phyloP scores from a whole-genome alignment of 1,140 invertebrate species.

The Pantala flavescens region DNA sequence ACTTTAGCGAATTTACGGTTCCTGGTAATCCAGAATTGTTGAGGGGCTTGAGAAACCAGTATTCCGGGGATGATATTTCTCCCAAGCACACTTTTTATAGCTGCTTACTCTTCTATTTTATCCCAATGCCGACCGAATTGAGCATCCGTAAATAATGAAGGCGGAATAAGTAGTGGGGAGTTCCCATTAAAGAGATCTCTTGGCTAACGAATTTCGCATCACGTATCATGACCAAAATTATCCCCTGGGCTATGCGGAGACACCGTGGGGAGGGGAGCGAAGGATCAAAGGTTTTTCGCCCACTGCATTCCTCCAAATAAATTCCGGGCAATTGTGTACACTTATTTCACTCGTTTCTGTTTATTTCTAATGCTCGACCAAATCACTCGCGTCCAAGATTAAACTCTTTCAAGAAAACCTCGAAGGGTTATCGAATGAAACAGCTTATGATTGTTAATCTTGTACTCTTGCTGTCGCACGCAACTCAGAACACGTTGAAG shows the following conservation, averaged over 20 bases:
- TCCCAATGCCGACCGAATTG: no score
- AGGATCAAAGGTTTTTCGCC: not conserved
- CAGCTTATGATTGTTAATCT: not conserved
- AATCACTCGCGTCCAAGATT: not conserved
- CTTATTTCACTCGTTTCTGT: not conserved
- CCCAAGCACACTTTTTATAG: no score
- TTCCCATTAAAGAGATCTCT: not conserved
- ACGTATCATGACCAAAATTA: conserved; percentile 3
- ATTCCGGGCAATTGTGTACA: not conserved
- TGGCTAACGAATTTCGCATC: not conserved
- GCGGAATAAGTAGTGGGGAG: no score
- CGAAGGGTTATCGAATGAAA: no score
- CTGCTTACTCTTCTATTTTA: no score
- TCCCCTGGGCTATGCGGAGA: not conserved
- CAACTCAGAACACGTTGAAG: not conserved
- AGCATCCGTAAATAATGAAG: no score
- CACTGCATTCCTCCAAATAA: not conserved
- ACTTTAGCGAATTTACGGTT: no score
- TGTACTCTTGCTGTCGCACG: not conserved
- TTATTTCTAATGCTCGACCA: not conserved
- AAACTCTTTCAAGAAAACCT: not conserved
- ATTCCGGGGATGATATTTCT: no score
- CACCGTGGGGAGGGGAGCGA: not conserved
- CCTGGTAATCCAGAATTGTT: no score
- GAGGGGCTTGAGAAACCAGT: no score